These are phyloP conservation scores for Desoria tigrina DNA, from an alignment of 2,888 invertebrate species.

Conservation along the genomic window DNA sequence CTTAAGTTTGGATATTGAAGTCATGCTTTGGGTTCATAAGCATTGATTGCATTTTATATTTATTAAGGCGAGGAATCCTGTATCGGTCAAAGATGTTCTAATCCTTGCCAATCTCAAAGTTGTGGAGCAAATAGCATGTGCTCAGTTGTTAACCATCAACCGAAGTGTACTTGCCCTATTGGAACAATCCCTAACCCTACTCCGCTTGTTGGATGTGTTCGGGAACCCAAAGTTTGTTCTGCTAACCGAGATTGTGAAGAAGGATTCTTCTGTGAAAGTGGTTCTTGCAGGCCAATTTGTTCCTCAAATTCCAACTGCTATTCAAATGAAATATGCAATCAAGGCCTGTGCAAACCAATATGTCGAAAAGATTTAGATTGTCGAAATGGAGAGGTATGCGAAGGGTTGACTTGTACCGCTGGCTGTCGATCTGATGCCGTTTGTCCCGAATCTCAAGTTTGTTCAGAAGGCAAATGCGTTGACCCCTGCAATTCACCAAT, in stretches of 20 bases:
- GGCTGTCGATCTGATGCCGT: conserved; percentile 81
- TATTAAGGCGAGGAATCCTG: conserved; percentile 58
- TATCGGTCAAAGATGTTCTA: conserved; percentile 48
- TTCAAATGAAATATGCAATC: conserved; percentile 76
- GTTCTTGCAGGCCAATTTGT: conserved; percentile 74
- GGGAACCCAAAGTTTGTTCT: conserved; percentile 73
- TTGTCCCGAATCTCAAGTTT: conserved; percentile 72
- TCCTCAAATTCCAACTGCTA: conserved; percentile 74
- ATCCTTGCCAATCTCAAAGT: conserved; percentile 44
- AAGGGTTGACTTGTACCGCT: conserved; percentile 72
- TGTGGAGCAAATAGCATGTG: conserved; percentile 63
- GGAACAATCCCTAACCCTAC: conserved; percentile 84
- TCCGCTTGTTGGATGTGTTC: conserved; percentile 81
- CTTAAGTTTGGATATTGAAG: too few relatives aligned
- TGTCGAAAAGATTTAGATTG: conserved; percentile 85
- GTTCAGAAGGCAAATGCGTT: conserved; percentile 75
- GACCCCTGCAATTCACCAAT: conserved; percentile 75
- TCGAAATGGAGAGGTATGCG: conserved; percentile 81
- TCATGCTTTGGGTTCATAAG: not conserved
- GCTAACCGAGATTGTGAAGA: conserved; percentile 74
- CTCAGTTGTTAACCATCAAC: conserved; percentile 71
- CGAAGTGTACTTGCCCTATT: conserved; percentile 68
- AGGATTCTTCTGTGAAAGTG: conserved; percentile 71
- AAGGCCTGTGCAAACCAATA: conserved; percentile 79
- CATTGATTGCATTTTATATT: conserved; percentile 58